phyloP scores from a whole-genome alignment of 2,113 vertebrate species.

The Catharus minimus region DNA sequence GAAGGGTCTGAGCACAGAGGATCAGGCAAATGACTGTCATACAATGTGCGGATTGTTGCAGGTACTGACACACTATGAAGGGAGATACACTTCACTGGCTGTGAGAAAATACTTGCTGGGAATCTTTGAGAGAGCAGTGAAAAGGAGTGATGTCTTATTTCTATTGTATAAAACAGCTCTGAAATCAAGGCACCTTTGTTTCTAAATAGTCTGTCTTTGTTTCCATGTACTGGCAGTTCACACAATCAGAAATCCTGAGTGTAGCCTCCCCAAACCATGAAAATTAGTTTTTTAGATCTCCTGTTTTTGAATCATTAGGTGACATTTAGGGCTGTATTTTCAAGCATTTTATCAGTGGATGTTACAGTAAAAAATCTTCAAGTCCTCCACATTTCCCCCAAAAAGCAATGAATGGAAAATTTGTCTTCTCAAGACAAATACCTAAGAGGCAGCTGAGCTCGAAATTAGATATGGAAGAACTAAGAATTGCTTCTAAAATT shows the following conservation, averaged over 20 bases:
- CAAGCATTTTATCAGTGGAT: background rate
- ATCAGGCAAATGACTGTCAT: background rate
- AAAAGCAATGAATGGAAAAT: background rate
- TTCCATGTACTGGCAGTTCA: background rate
- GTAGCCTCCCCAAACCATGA: background rate
- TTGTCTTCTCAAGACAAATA: background rate
- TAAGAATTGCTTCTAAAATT: background rate
- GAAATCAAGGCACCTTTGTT: constrained; percentile 33
- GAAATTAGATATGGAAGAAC: constrained; percentile 1
- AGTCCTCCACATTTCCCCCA: background rate
- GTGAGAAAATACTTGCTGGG: background rate
- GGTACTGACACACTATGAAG: background rate
- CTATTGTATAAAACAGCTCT: background rate
- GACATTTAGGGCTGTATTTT: constrained; percentile 7
- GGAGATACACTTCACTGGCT: background rate
- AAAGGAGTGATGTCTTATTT: background rate
- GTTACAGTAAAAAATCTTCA: background rate
- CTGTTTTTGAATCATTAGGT: background rate
- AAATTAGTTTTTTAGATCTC: background rate
- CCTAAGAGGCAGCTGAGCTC: background rate
- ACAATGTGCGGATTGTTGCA: accelerated
- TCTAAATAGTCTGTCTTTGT: constrained; percentile 27
- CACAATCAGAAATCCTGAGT: constrained; percentile 1
- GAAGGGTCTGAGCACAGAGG: background rate
- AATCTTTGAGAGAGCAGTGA: background rate